These are phyloP conservation scores for Clamator glandarius DNA, from an alignment of 2,797 vertebrate species.

Conservation along the genomic window DNA sequence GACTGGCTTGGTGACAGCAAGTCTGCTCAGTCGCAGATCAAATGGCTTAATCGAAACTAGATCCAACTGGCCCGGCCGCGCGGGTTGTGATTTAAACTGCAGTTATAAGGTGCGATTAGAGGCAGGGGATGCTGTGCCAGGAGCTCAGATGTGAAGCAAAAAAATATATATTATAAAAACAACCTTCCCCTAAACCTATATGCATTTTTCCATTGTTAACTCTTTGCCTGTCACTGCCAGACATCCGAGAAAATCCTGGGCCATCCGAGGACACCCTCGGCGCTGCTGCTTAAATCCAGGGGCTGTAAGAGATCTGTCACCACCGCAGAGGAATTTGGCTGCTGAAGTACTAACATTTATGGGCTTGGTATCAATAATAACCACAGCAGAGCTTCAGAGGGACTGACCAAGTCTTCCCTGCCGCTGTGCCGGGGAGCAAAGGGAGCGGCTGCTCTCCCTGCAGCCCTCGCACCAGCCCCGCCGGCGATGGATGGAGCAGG, in stretches of 20 bases:
- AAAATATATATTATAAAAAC: neutral
- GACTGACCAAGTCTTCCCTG: neutral
- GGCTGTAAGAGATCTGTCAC: neutral
- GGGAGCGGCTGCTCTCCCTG: neutral
- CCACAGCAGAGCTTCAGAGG: neutral
- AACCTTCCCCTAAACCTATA: neutral
- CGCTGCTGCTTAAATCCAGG: neutral
- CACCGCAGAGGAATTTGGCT: neutral
- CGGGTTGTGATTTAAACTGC: slow-evolving; percentile 57
- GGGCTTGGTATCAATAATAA: neutral
- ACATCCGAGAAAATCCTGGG: neutral
- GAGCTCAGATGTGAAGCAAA: slow-evolving; percentile 33
- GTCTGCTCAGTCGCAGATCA: slow-evolving; percentile 57
- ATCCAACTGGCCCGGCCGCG: slow-evolving; percentile 62
- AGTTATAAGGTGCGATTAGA: slow-evolving; percentile 55
- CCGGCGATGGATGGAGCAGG: neutral
- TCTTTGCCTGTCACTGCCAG: neutral
- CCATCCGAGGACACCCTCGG: neutral
- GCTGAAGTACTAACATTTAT: neutral
- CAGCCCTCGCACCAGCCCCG: neutral
- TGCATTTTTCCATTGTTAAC: neutral
- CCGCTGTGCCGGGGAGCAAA: neutral
- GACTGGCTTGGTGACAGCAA: slow-evolving; percentile 62
- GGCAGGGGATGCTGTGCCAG: neutral
- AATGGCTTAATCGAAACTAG: slow-evolving; percentile 62